Evolutionary conservation across 2,888 invertebrate species (phyloP), one percentile per base, ranked within the genome.

Genomic region (Scaptomyza reducta): DNA sequence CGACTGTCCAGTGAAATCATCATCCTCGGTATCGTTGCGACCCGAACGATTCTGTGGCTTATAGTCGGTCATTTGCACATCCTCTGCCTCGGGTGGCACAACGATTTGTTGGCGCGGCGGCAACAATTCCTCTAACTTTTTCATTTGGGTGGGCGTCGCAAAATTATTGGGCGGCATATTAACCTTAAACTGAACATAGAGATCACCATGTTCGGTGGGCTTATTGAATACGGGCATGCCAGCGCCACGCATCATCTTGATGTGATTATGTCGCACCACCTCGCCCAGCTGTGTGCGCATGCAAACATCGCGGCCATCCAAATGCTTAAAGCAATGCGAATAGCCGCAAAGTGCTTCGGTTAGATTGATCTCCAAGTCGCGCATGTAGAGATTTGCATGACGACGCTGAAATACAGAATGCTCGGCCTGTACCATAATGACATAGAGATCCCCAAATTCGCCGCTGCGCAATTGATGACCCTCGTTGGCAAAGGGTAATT

Each of bases 321-420:
- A 93, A 91, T 98, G 98, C 89, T 95, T 95, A n/a, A 98, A 92
- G 50, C 95, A 93, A 91, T 97, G 95, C 63, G 94, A 93, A 91
- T 97, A 97, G 6, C 98, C 98, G 92, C 98, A 98, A 10, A 98
- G 92, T 13, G 98, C 97, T 91, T 98, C 97, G 3, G 97, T 96
- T 54, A 98, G 92, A 42, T 95, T 94, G 42, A 98, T 94, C 62
- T 94, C 95, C 87, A 95, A 94, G 72, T 94, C 95, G 4, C 75
- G 87, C 92, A 97, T 94, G 72, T 94, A 92, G 54, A 96, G 92
- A 90, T 96, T 96, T 90, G 95, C 94, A 54, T 95, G 95, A 63
- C 94, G 94, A 71, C 98, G 94, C 88, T 95, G 94, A 92, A 97
- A 98, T 42, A 93, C 89, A 6, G 95, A 94, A 92, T 98, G 97